These are phyloP conservation scores for Mantis religiosa DNA, from an alignment of 2,888 invertebrate genomes.

Conservation along the genomic window DNA sequence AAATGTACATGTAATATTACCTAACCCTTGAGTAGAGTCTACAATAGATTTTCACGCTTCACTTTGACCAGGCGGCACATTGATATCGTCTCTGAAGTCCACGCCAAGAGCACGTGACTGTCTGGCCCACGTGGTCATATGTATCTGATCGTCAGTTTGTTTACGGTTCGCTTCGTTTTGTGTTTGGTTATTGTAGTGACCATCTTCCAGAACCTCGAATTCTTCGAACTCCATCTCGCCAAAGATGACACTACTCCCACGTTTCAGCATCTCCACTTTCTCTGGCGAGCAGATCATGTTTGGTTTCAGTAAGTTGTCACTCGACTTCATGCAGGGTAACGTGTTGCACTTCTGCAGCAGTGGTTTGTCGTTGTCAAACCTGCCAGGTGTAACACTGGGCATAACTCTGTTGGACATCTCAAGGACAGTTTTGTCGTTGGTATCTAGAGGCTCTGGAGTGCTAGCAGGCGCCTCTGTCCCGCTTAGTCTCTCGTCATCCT, in stretches of 20 bases:
- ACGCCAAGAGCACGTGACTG: background rate
- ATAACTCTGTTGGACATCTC: background rate
- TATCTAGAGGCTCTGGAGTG: background rate
- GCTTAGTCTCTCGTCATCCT: background rate
- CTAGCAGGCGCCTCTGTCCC: background rate
- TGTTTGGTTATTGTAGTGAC: conserved; percentile 22
- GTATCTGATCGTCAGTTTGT: background rate
- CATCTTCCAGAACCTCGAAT: conserved; percentile 58
- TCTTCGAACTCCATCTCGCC: conserved; percentile 80
- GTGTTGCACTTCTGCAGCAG: background rate
- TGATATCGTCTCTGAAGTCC: background rate
- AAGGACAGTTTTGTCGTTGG: background rate
- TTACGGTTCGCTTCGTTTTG: background rate
- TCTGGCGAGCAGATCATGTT: background rate
- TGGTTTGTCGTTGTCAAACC: background rate
- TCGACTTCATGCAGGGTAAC: background rate
- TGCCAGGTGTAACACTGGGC: too few relatives aligned
- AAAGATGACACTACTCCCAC: background rate
- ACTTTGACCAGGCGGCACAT: background rate
- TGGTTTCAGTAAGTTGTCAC: background rate
- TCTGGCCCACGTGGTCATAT: conserved; percentile 17
- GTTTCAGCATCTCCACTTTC: background rate
- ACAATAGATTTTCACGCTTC: background rate
- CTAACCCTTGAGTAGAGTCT: too few relatives aligned
- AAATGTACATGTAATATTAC: too few relatives aligned